A percentile compares a stretch with the other conserved stretches of the same genome.
Evolutionary conservation across 1,140 invertebrate genomes (phyloP).

Genomic region (Diorhabda elongata): DNA sequence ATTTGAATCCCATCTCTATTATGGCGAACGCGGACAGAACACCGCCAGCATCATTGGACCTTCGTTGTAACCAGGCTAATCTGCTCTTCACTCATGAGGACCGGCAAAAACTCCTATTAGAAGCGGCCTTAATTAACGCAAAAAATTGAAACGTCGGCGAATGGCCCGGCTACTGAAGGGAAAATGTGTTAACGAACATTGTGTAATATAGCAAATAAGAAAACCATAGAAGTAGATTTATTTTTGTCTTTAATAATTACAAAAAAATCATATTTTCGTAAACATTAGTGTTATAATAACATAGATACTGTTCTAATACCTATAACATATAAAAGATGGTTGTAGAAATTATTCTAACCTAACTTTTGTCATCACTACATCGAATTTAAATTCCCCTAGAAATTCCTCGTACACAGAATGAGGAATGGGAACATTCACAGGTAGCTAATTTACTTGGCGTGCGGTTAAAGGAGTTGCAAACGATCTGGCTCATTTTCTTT

Average conservation of each 20-base stretch:
- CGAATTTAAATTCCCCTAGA: too few relatives aligned
- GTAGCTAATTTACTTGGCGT: background rate
- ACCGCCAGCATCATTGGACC: background rate
- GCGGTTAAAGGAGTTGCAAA: background rate
- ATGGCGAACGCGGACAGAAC: background rate
- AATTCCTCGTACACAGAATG: too few relatives aligned
- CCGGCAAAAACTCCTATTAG: slow-evolving; percentile 41
- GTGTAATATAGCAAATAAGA: background rate
- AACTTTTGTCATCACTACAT: too few relatives aligned
- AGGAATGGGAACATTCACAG: background rate
- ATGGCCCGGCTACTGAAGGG: background rate
- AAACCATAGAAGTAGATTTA: too few relatives aligned
- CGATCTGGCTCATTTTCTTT: background rate
- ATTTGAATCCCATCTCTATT: slow-evolving; percentile 14
- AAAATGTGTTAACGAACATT: slow-evolving; percentile 1
- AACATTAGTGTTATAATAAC: too few relatives aligned
- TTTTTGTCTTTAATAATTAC: too few relatives aligned
- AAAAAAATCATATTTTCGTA: too few relatives aligned
- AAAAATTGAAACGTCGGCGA: slow-evolving; percentile 29
- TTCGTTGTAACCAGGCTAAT: slow-evolving; percentile 29
- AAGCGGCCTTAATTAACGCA: slow-evolving; percentile 42
- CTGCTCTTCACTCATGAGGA: slow-evolving; percentile 40
- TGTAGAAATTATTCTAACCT: too few relatives aligned
- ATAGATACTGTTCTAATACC: too few relatives aligned
- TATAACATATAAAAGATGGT: too few relatives aligned